phyloP scores from a whole-genome alignment of 2,113 vertebrate genomes.

The Shinisaurus crocodilurus region DNA sequence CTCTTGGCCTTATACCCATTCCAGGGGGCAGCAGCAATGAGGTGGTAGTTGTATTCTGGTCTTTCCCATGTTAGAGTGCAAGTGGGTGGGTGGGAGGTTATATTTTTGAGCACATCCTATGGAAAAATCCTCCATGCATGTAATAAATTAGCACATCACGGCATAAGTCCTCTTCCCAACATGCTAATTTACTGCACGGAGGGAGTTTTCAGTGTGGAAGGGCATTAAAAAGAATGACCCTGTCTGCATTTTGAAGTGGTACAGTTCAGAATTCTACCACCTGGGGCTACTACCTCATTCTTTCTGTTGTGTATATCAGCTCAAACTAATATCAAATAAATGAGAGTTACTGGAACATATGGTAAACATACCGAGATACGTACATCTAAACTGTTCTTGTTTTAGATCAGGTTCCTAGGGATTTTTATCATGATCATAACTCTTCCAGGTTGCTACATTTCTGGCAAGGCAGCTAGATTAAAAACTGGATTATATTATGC shows the following conservation, averaged over 20 bases:
- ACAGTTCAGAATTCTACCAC: not conserved
- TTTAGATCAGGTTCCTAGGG: not conserved
- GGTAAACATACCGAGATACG: not conserved
- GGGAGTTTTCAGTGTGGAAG: not conserved
- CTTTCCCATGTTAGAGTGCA: not conserved
- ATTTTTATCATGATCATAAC: not conserved
- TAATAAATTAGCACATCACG: not conserved
- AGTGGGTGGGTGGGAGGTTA: not conserved
- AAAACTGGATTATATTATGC: not conserved
- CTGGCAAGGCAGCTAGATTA: not conserved
- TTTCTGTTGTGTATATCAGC: not conserved
- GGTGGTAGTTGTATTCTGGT: not conserved
- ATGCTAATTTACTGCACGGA: not conserved
- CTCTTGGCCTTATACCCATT: too few relatives aligned
- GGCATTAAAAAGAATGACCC: not conserved
- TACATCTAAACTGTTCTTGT: not conserved
- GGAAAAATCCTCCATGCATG: not conserved
- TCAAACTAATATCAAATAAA: not conserved
- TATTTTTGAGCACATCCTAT: not conserved
- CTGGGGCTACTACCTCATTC: not conserved
- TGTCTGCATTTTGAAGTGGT: not conserved
- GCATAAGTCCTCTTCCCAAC: not conserved
- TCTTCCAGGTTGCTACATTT: constrained; percentile 9
- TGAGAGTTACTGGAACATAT: not conserved
- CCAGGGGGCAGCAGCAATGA: too few relatives aligned